Conservation (phyloP, 2,797 vertebrate genomes). For the Decapterus maruadsi region DNA sequence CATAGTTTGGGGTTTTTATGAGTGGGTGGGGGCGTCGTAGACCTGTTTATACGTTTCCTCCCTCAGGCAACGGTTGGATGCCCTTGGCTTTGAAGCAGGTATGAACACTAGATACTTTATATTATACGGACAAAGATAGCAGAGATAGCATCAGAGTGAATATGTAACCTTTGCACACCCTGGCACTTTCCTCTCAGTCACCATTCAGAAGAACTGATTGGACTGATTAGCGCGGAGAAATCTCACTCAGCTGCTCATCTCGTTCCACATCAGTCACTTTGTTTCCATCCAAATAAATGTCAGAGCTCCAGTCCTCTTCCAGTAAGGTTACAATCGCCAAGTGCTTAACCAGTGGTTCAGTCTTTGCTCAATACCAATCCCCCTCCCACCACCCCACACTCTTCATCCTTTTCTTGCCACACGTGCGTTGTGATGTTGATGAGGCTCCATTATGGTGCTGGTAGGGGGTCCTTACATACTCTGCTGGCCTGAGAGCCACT, state of each 20-base stretch:
- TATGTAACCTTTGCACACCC: background rate
- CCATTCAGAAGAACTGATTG: constrained; percentile 9
- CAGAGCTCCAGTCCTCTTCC: background rate
- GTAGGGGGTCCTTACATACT: constrained; percentile 61
- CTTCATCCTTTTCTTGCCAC: constrained; percentile 28
- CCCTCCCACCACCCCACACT: background rate
- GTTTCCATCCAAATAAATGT: constrained; percentile 16
- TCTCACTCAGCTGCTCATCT: constrained; percentile 13
- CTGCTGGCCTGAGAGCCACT: constrained; percentile 52
- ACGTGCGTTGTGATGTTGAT: constrained; percentile 82
- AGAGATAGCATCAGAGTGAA: background rate
- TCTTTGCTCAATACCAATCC: constrained; percentile 22
- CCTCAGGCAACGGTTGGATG: constrained; percentile 21
- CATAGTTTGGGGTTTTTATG: constrained; percentile 53
- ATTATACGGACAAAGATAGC: constrained; percentile 1
- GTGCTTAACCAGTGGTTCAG: constrained; percentile 15
- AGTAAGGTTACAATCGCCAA: constrained; percentile 23
- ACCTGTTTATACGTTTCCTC: constrained; percentile 52
- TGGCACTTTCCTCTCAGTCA: background rate
- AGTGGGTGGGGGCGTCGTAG: background rate
- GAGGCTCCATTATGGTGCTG: constrained; percentile 59
- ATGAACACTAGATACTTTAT: constrained; percentile 6
- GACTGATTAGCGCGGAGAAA: constrained; percentile 5
- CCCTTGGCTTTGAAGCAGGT: constrained; percentile 13
- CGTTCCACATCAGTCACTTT: background rate